Base-by-base conservation (phyloP, 2,888 invertebrate species). In the Volucella bombylans region DNA sequence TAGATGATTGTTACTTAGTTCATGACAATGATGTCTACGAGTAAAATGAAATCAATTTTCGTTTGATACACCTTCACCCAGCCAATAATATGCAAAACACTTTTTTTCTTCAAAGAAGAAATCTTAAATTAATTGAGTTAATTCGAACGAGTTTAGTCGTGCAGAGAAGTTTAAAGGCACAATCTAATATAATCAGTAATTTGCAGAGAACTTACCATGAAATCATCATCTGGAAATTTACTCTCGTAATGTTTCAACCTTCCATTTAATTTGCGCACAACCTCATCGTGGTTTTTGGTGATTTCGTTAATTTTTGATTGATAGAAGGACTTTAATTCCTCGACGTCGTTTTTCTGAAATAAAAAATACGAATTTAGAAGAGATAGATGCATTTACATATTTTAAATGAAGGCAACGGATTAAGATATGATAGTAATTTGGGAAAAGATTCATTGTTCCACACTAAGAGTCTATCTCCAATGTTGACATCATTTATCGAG, bases 151-250 rank as follows among this genome's bases (percentile, higher is more conserved):
- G 54, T 64, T 74, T n/a, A 65, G 52, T 78, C 82, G 76, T 82
- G 82, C 77, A 86, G 49, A 65, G 71, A 47, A 61, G 4, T 41
- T n/a, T 39, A 43, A 50, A 54, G 62, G 10, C 2, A 43, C 14
- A 10, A 49, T 4, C 50, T 23, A 4, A n/a, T n/a, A 23, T 23
- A 23, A 23, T 23, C 23, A 23, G 23, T 23, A 1, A 23, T 23
- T 23, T 23, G 23, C 3, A 23, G 62, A 80, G 50, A 57, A 68
- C 89, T 90, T 72, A 92, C 92, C 91, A 90, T 87, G 82, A 90
- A 91, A 68, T 92, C 92, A 87, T 91, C 92, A 59, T 91, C 91
- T 0, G 90, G 90, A 57, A 90, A 90, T 12, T 89, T 90, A 2
- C 88, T 88, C 85, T 91, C 92, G 80, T 90, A 90, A 67, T 90